Percentiles rank a stretch among this genome's conserved stretches.
These are phyloP conservation scores for Etheostoma nigrum DNA, from an alignment of 2,797 vertebrate species.

Conservation along the genomic window DNA sequence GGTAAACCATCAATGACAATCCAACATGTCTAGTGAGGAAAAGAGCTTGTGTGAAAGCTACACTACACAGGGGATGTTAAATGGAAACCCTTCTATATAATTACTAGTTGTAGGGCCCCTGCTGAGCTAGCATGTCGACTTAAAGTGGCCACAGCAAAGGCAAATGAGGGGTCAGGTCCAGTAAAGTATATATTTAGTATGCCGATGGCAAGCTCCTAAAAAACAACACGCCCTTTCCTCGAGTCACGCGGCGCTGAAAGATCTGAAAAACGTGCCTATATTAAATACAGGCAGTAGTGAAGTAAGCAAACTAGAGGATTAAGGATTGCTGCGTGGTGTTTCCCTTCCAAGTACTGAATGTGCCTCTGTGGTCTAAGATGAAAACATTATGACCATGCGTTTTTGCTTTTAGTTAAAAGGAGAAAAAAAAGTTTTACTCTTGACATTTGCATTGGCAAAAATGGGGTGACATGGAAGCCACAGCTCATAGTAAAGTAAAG, in stretches of 20 bases:
- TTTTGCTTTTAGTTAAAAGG: slow-evolving; percentile 69
- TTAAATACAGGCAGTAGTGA: slow-evolving; percentile 69
- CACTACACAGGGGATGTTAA: slow-evolving; percentile 79
- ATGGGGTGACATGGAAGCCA: slow-evolving; percentile 41
- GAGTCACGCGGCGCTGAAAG: slow-evolving; percentile 73
- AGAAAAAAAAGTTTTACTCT: slow-evolving; percentile 58
- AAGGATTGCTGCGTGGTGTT: slow-evolving; percentile 66
- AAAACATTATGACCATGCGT: slow-evolving; percentile 76
- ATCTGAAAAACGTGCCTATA: slow-evolving; percentile 75
- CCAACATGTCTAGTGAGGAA: slow-evolving; percentile 57
- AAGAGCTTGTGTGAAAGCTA: slow-evolving; percentile 76
- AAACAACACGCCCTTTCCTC: slow-evolving; percentile 80
- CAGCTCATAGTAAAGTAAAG: slow-evolving; percentile 39
- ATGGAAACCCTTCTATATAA: slow-evolving; percentile 82
- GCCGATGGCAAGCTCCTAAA: slow-evolving; percentile 78
- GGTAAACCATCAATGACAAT: slow-evolving; percentile 61
- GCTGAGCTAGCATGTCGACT: slow-evolving; percentile 81
- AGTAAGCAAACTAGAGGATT: slow-evolving; percentile 58
- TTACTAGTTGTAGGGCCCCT: slow-evolving; percentile 77
- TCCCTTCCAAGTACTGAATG: slow-evolving; percentile 45
- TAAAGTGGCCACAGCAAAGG: slow-evolving; percentile 87
- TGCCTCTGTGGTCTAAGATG: slow-evolving; percentile 63
- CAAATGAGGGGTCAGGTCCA: slow-evolving; percentile 86
- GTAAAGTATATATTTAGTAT: slow-evolving; percentile 87
- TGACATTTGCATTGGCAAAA: slow-evolving; percentile 63